These are phyloP conservation scores for Caloenas nicobarica DNA, from an alignment of 2,113 vertebrate genomes.

Conservation along the genomic window DNA sequence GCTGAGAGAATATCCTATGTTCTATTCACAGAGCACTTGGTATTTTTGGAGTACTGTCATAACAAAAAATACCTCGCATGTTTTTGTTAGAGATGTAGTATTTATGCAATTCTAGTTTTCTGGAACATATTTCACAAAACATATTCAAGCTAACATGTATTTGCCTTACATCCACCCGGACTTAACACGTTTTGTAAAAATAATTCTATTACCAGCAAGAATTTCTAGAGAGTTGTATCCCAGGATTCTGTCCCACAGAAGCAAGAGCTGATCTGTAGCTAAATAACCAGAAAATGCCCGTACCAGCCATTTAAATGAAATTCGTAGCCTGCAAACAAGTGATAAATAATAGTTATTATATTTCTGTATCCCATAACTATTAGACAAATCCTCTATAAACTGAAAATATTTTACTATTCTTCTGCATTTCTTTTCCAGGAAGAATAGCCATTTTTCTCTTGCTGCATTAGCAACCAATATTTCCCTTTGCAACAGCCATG, in stretches of 20 bases:
- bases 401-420: not conserved
- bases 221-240: slow-evolving; percentile 95
- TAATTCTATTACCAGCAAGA: slow-evolving; percentile 83
- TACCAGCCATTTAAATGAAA: slow-evolving; percentile 99
- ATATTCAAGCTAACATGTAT: not conserved
- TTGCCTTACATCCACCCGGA: not conserved
- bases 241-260: slow-evolving; percentile 96
- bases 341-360: not conserved
- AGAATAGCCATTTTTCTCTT: not conserved
- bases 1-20: not conserved
- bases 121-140: not conserved
- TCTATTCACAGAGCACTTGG: not conserved
- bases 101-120: not conserved
- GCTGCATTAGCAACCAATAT: not conserved
- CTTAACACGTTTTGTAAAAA: not conserved
- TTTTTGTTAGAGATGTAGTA: not conserved
- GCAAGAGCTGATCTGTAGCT: slow-evolving; percentile 95
- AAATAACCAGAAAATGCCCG: slow-evolving; percentile 97
- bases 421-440: not conserved
- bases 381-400: not conserved
- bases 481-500: not conserved
- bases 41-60: not conserved
- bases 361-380: not conserved
- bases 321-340: slow-evolving; percentile 82
- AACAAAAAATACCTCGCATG: not conserved